Base-by-base conservation (phyloP, 2,888 invertebrate species). In the Slavum lentiscoides region DNA sequence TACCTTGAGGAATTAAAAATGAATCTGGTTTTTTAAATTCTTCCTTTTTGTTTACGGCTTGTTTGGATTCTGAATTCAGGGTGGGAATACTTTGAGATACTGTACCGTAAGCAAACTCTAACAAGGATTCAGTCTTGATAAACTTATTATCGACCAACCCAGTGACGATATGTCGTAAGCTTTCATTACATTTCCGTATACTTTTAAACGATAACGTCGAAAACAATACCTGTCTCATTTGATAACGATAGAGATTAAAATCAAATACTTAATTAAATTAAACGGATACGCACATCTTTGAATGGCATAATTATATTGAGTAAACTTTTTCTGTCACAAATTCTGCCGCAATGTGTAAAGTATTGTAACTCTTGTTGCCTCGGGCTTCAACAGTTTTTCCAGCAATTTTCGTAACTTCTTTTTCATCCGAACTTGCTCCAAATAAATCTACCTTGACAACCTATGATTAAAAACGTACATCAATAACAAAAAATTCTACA, bases 401-500 rank as follows among this genome's bases (percentile, higher is more conserved):
- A 9, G 91, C 91, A 43, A 98, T 91, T 85, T 94, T 94, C 0
- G 91, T 90, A 0, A 97, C 91, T 87, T 97, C 95, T 86, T 97
- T 98, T 87, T 98, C 98, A 85, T 97, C 97, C 0, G 93, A 92
- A 7, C 93, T 88, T 19, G 90, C 89, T 0, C 96, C 96, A 86
- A 98, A 98, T 61, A 98, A 88, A 87, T 98, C 98, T 82, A 93
- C 91, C 66, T 91, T 90, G 83, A 95, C 95, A 8, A 97, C 87
- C 90, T 91, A 13, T 37, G 69, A 37, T 68, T 43, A 73, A 73
- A 19, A n/a, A 62, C n/a, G 3, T 13, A 49, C 49, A 13, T 49
- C 11, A 49, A 49, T 49, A 49, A 11, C 9, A 49, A 1, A 11
- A 13, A 49, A 49, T 49, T 49, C 3, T 49, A 11, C 3, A 15